Conservation (phyloP, 2,888 invertebrate genomes). For the Ecdyonurus torrentis region DNA sequence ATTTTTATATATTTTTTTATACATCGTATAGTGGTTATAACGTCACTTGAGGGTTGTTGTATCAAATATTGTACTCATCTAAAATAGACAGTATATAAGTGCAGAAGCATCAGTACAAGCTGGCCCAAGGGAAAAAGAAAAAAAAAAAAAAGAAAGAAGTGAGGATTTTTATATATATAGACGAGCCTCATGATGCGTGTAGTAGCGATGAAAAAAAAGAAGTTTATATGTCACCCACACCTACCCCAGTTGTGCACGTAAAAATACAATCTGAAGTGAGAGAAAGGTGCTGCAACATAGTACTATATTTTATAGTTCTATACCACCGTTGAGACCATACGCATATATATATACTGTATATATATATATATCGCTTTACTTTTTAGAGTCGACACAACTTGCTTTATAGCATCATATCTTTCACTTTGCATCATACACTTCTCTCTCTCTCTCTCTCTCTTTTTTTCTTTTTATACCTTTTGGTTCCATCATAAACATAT, state of each 20-base stretch:
- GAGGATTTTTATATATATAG: too few species aligned
- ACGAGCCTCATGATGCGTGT: neutral
- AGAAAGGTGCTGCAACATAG: neutral
- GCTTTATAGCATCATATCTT: neutral
- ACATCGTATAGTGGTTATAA: neutral
- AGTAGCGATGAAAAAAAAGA: neutral
- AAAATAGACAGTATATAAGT: too few species aligned
- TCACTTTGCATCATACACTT: neutral
- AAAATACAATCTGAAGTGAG: neutral
- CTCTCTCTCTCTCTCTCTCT: neutral
- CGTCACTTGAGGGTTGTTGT: neutral
- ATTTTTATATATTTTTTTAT: neutral
- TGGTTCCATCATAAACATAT: too few species aligned
- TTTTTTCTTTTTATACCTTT: neutral
- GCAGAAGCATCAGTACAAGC: neutral
- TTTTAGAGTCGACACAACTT: neutral
- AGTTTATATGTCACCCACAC: neutral
- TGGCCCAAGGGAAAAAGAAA: neutral
- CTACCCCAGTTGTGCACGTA: neutral
- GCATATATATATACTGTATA: too few species aligned
- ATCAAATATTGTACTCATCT: neutral
- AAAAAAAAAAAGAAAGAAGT: neutral
- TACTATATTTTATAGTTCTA: neutral
- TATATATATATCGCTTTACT: neutral
- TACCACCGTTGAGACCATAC: too few species aligned